phyloP scores from a whole-genome alignment of 92 coral and sea anemone species.

The Palythoa caribaeorum region DNA sequence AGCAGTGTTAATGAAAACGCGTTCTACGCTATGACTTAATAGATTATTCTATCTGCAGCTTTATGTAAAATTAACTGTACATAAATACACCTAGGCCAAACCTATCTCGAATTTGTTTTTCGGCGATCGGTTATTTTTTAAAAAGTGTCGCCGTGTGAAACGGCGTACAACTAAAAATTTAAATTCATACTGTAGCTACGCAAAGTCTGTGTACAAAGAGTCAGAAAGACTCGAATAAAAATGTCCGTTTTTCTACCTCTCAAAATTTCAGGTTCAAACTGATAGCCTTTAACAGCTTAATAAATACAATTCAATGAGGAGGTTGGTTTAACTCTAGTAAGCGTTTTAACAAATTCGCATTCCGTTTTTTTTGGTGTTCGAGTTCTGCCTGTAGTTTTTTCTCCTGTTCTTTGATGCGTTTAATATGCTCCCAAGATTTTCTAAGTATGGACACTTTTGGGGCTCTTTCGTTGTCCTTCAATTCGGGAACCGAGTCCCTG shows the following conservation, averaged over 20 bases:
- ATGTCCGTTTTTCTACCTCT: not conserved
- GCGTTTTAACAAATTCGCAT: slow-evolving; percentile 80
- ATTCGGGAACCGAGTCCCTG: slow-evolving; percentile 95
- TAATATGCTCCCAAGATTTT: slow-evolving; percentile 89
- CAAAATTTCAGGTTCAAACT: slow-evolving; percentile 7
- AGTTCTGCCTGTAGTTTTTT: slow-evolving; percentile 68
- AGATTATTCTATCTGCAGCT: slow-evolving; percentile 17
- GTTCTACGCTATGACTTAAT: slow-evolving; percentile 27
- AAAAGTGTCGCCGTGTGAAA: not conserved
- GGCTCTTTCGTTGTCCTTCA: slow-evolving; percentile 95
- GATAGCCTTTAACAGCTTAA: slow-evolving; percentile 9
- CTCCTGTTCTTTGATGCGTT: slow-evolving; percentile 86
- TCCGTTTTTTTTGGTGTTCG: slow-evolving; percentile 87
- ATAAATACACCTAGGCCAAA: not conserved
- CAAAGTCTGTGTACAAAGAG: slow-evolving; percentile 36
- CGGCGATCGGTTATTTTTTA: not conserved
- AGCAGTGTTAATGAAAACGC: slow-evolving; percentile 33
- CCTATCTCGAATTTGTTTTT: slow-evolving; percentile 5
- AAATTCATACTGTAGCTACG: slow-evolving; percentile 49
- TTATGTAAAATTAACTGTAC: slow-evolving; percentile 19
- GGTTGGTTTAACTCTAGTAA: slow-evolving; percentile 79
- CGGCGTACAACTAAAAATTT: slow-evolving; percentile 49
- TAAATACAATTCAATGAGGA: slow-evolving; percentile 44
- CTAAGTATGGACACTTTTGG: slow-evolving; percentile 96
- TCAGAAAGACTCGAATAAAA: slow-evolving; percentile 12